Evolutionary conservation across 2,888 invertebrate species (phyloP).

Genomic region (Epirrhoe alternata): DNA sequence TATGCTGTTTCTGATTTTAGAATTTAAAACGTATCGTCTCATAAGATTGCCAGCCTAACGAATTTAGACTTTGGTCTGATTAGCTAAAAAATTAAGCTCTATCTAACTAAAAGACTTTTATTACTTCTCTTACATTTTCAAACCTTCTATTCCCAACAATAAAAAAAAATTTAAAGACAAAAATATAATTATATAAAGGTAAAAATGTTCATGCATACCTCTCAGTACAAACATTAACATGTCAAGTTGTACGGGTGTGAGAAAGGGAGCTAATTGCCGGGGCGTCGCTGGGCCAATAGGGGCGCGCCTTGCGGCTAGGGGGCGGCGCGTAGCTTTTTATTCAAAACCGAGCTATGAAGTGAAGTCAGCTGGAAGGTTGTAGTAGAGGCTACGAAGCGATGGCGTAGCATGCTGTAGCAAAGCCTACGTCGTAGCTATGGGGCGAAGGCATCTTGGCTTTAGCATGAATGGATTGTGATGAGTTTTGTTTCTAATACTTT

Average conservation of each 20-base stretch:
- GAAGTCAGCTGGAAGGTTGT: constrained; percentile 55
- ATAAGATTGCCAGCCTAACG: no score
- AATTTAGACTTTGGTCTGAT: no score
- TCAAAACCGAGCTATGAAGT: constrained; percentile 76
- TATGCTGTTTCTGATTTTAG: no score
- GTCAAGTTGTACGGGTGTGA: constrained; percentile 75
- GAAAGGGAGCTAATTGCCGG: constrained; percentile 75
- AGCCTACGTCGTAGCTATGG: constrained; percentile 2
- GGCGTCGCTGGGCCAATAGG: constrained; percentile 76
- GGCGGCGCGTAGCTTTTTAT: constrained; percentile 74
- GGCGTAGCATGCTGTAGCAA: constrained; percentile 21
- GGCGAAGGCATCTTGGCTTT: background rate
- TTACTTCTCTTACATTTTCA: no score
- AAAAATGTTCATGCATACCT: constrained; percentile 45
- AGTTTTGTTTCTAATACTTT: background rate
- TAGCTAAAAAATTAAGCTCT: no score
- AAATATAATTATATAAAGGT: background rate
- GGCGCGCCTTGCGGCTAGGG: constrained; percentile 55
- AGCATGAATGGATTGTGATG: background rate
- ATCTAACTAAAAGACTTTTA: no score
- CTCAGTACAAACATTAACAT: constrained; percentile 77
- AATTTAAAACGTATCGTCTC: no score
- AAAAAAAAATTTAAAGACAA: no score
- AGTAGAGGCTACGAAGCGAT: constrained; percentile 22
- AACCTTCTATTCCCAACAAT: no score